These are phyloP conservation scores for Synanthedon formicaeformis DNA, from an alignment of 2,888 invertebrate genomes.

Conservation along the genomic window DNA sequence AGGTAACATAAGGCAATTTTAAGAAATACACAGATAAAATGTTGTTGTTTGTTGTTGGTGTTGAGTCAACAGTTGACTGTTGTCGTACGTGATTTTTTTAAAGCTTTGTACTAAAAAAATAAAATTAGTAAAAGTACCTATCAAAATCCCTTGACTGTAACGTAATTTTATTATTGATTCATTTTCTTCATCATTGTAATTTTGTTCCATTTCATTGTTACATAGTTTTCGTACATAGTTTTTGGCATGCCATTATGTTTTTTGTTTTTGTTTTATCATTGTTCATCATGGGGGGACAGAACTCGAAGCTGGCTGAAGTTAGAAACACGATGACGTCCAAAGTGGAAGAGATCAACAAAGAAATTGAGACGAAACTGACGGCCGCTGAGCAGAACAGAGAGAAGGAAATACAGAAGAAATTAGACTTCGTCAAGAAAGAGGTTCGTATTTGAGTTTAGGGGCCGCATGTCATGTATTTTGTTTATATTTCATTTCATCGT, in stretches of 20 bases:
- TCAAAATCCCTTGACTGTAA: too few relatives aligned
- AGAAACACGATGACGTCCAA: slow-evolving; percentile 75
- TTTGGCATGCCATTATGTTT: slow-evolving; percentile 9
- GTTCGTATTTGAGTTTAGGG: slow-evolving; percentile 41
- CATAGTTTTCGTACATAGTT: background rate
- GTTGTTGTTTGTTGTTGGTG: too few relatives aligned
- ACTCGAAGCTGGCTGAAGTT: slow-evolving; percentile 77
- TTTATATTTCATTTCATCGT: background rate
- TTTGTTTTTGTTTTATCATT: slow-evolving; percentile 5
- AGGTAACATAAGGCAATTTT: too few relatives aligned
- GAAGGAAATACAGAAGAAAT: slow-evolving; percentile 86
- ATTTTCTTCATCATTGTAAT: too few relatives aligned
- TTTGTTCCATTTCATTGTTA: background rate
- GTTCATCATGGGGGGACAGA: slow-evolving; percentile 44
- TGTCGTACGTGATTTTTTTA: too few relatives aligned
- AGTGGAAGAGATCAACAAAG: slow-evolving; percentile 76
- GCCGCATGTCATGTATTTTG: background rate
- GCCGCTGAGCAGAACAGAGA: slow-evolving; percentile 86
- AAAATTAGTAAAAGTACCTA: too few relatives aligned
- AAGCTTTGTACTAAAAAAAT: too few relatives aligned
- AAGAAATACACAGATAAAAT: too few relatives aligned
- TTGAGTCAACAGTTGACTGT: too few relatives aligned
- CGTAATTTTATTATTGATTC: too few relatives aligned
- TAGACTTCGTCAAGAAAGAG: slow-evolving; percentile 87
- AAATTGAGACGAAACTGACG: slow-evolving; percentile 80